Evolutionary conservation across 2,888 invertebrate species (phyloP).

Genomic region (Chaitophorus viminalis): DNA sequence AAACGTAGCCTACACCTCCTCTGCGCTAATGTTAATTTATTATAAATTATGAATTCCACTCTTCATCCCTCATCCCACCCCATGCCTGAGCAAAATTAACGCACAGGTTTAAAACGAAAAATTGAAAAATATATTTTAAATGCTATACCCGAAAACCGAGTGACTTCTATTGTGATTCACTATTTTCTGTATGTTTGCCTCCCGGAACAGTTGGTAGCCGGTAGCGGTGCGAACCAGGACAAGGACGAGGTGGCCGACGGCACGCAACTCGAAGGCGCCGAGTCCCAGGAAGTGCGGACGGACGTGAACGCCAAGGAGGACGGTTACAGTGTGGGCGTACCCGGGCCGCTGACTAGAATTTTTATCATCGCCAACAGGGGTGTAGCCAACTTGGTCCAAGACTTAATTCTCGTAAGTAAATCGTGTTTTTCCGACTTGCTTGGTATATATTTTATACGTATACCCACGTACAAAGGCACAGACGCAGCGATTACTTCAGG

Average conservation of each 20-base stretch:
- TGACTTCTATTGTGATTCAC: not conserved
- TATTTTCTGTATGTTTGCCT: conserved; percentile 23
- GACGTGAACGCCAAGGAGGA: conserved; percentile 68
- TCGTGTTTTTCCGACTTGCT: no score
- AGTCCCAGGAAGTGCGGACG: conserved; percentile 69
- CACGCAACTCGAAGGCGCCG: conserved; percentile 12
- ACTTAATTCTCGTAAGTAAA: conserved; percentile 86
- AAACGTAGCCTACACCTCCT: no score
- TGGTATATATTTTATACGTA: no score
- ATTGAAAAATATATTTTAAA: not conserved
- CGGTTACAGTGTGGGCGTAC: conserved; percentile 83
- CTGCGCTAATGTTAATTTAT: no score
- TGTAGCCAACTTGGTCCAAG: conserved; percentile 86
- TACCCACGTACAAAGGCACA: no score
- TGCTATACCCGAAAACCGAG: not conserved
- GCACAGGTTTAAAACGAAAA: not conserved
- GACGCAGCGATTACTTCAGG: no score
- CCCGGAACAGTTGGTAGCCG: conserved; percentile 78
- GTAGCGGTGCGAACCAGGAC: conserved; percentile 75
- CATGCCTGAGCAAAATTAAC: no score
- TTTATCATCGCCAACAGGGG: conserved; percentile 89
- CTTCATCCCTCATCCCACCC: no score
- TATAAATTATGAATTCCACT: no score
- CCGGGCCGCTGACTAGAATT: conserved; percentile 86
- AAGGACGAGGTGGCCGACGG: conserved; percentile 69